phyloP scores from a whole-genome alignment of 2,888 invertebrate species.

The Drosophila nigricruria region DNA sequence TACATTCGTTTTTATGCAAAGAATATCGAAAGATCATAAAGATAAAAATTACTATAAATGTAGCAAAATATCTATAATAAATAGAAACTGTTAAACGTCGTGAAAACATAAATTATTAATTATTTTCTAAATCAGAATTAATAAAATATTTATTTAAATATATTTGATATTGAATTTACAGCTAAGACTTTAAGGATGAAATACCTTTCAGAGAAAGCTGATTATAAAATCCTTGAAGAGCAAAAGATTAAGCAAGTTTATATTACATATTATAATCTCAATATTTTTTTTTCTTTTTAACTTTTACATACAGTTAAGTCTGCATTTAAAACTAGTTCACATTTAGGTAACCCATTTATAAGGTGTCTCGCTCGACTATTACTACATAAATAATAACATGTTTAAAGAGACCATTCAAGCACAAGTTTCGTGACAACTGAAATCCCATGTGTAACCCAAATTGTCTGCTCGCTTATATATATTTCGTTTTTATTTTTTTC shows the following conservation, averaged over 20 bases:
- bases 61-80: too few relatives aligned
- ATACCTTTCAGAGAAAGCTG: too few relatives aligned
- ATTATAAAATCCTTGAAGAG: not conserved
- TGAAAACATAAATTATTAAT: too few relatives aligned
- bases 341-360: slow-evolving; percentile 13
- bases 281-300: not conserved
- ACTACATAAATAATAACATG: slow-evolving; percentile 18
- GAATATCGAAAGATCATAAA: too few relatives aligned
- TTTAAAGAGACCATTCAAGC: slow-evolving; percentile 17
- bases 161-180: too few relatives aligned
- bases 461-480: slow-evolving; percentile 14
- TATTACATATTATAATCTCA: not conserved
- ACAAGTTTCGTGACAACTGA: slow-evolving; percentile 34
- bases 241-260: not conserved
- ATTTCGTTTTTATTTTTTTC: not conserved
- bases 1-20: too few relatives aligned
- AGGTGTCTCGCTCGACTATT: slow-evolving; percentile 2
- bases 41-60: too few relatives aligned
- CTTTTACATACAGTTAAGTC: not conserved
- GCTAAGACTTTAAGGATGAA: too few relatives aligned
- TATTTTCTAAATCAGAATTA: too few relatives aligned
- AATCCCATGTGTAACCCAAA: slow-evolving; percentile 37
- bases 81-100: too few relatives aligned
- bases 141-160: too few relatives aligned
- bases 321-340: not conserved